A percentile compares a stretch with the other conserved stretches of the same genome.
phyloP scores from a whole-genome alignment of 2,888 invertebrate genomes.

The Euclidia mi region DNA sequence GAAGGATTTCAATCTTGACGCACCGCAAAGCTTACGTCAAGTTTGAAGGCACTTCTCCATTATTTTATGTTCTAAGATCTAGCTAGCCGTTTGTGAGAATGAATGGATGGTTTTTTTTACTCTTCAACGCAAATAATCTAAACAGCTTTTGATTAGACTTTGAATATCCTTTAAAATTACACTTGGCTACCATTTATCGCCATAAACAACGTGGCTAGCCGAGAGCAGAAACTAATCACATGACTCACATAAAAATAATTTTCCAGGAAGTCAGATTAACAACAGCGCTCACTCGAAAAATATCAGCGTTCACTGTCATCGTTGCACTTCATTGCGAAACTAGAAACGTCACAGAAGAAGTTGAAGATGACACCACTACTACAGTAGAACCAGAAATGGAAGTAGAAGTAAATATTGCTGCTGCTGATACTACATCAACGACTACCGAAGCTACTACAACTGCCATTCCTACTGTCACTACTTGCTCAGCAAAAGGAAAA shows the following conservation, averaged over 20 bases:
- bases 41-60: too few species aligned
- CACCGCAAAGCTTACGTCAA: too few species aligned
- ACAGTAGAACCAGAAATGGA: conserved; percentile 16
- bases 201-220: too few species aligned
- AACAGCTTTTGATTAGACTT: too few species aligned
- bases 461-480: conserved; percentile 10
- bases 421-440: conserved; percentile 12
- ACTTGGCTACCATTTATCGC: too few species aligned
- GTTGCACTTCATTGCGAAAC: conserved; percentile 74
- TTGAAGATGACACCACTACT: conserved; percentile 10
- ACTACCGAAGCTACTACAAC: conserved; percentile 6
- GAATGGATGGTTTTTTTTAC: too few species aligned
- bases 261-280: conserved; percentile 73
- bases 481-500: conserved; percentile 69
- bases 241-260: neutral
- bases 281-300: conserved; percentile 71
- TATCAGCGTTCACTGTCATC: conserved; percentile 68
- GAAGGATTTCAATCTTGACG: too few species aligned
- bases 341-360: conserved; percentile 35
- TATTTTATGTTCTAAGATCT: too few species aligned
- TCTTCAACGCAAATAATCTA: too few species aligned
- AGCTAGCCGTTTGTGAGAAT: too few species aligned
- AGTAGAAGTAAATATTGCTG: conserved; percentile 18
- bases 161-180: too few species aligned
- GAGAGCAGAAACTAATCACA: too few species aligned